Evolutionary conservation across 1,140 invertebrate genomes (phyloP).

Genomic region (Drosophila serrata): DNA sequence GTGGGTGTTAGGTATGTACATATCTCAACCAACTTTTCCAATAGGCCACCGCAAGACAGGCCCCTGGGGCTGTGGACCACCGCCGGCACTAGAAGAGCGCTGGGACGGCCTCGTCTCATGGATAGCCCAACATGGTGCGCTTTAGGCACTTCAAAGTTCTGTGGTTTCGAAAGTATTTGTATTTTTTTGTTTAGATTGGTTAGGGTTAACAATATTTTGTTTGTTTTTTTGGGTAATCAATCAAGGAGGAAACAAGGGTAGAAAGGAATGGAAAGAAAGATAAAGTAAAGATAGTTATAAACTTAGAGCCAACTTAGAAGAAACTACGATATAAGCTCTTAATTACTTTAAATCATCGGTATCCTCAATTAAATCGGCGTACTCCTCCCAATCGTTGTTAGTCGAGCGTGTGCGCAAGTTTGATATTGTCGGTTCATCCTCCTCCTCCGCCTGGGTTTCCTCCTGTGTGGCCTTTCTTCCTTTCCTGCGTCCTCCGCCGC

Average conservation of each 20-base stretch:
- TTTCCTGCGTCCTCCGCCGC: conserved; percentile 30
- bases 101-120: conserved; percentile 67
- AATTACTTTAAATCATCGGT: conserved; percentile 86
- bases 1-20: conserved; percentile 18
- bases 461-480: conserved; percentile 23
- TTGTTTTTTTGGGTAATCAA: conserved; percentile 35
- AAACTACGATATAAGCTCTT: conserved; percentile 86
- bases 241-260: conserved; percentile 69
- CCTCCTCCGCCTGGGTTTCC: conserved; percentile 60
- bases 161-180: conserved; percentile 42
- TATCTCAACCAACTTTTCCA: conserved; percentile 76
- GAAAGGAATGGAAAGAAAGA: conserved; percentile 79
- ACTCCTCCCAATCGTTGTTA: conserved; percentile 85
- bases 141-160: conserved; percentile 83
- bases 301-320: conserved; percentile 85
- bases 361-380: conserved; percentile 85
- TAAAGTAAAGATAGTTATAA: conserved; percentile 77
- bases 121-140: conserved; percentile 84
- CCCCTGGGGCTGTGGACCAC: conserved; percentile 38
- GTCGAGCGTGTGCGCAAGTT: conserved; percentile 81
- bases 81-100: conserved; percentile 68
- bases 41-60: conserved; percentile 57
- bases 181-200: conserved; percentile 8
- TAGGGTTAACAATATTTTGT: conserved; percentile 53
- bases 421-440: conserved; percentile 83